These are phyloP conservation scores for Rhabdomys dilectus DNA, from an alignment of 2,113 vertebrate genomes.

Conservation along the genomic window DNA sequence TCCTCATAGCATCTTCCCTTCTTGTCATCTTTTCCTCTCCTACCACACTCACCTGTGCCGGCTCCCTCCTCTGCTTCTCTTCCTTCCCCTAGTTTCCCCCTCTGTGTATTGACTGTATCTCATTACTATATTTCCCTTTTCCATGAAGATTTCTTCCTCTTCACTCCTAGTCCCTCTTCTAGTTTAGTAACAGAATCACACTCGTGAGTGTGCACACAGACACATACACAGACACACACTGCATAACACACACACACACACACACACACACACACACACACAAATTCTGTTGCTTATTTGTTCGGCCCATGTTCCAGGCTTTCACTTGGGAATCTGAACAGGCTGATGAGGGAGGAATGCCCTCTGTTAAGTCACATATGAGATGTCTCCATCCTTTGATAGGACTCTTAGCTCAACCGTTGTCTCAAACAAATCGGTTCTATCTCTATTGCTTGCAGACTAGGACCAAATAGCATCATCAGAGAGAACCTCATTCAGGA, in stretches of 20 bases:
- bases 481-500: neutral
- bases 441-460: conserved; percentile 1
- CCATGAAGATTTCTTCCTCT: neutral
- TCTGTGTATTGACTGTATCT: neutral
- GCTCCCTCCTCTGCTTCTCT: neutral
- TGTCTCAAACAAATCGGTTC: conserved; percentile 8
- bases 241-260: neutral
- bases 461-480: neutral
- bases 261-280: neutral
- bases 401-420: neutral
- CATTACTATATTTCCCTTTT: neutral
- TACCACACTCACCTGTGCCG: too few species aligned
- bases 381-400: neutral
- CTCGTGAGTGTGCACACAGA: neutral
- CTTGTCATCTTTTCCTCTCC: too few species aligned
- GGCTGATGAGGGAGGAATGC: neutral
- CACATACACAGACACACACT: neutral
- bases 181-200: neutral
- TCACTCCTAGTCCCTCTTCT: neutral
- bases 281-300: neutral
- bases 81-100: neutral
- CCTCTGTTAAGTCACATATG: conserved; percentile 11
- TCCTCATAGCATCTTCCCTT: neutral
- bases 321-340: conserved; percentile 33
- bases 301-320: neutral